Conservation (phyloP, 2,888 invertebrate species). For the Sinohyriopsis cumingii region DNA sequence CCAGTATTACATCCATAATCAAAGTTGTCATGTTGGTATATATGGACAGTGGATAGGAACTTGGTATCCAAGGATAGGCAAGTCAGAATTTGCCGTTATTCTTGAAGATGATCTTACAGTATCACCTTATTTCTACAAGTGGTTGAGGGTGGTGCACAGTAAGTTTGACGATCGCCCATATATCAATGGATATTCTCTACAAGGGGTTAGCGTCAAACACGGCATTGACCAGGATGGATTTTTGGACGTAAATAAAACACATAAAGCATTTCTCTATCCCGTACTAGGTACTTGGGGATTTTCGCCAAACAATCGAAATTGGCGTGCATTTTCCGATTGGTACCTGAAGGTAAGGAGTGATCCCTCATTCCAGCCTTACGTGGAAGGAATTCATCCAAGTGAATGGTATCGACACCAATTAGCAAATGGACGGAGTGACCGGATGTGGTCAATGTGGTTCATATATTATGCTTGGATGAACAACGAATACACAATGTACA, state of each 20-base stretch:
- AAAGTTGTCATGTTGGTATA: slow-evolving; percentile 12
- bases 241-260: slow-evolving; percentile 24
- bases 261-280: slow-evolving; percentile 46
- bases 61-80: slow-evolving; percentile 47
- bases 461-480: slow-evolving; percentile 52
- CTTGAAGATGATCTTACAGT: slow-evolving; percentile 63
- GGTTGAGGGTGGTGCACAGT: slow-evolving; percentile 54
- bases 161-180: slow-evolving; percentile 42
- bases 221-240: slow-evolving; percentile 8
- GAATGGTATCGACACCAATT: slow-evolving; percentile 50
- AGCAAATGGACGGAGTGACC: slow-evolving; percentile 30
- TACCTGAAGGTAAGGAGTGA: slow-evolving; percentile 29
- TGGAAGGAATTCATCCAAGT: slow-evolving; percentile 49
- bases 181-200: slow-evolving; percentile 52
- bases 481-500: slow-evolving; percentile 45
- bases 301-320: slow-evolving; percentile 47
- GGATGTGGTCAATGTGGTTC: slow-evolving; percentile 66
- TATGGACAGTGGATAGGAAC: slow-evolving; percentile 17
- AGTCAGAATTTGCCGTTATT: slow-evolving; percentile 55
- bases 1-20: slow-evolving; percentile 7
- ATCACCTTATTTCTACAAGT: slow-evolving; percentile 54
- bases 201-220: slow-evolving; percentile 46
- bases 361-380: slow-evolving; percentile 44
- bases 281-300: slow-evolving; percentile 58
- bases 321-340: slow-evolving; percentile 48